Conservation (phyloP, 2,113 vertebrate species). For the Ailuropoda melanoleuca region DNA sequence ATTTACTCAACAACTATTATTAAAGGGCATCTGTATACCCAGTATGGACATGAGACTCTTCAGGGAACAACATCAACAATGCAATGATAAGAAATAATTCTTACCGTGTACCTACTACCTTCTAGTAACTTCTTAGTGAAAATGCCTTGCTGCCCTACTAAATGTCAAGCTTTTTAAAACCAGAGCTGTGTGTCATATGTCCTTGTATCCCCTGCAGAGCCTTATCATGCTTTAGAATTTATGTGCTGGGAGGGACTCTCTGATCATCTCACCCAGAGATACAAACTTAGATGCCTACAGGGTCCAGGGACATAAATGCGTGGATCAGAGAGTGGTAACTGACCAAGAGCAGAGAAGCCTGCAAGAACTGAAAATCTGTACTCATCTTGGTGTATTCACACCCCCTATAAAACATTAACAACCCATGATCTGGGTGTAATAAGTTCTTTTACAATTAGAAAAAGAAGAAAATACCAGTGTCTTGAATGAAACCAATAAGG, state of each 20-base stretch:
- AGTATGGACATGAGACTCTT: neutral
- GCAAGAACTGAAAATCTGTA: neutral
- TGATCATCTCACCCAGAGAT: neutral
- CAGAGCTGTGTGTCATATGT: neutral
- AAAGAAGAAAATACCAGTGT: neutral
- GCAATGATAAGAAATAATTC: neutral
- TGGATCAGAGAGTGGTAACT: neutral
- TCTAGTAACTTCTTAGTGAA: neutral
- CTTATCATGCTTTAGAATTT: neutral
- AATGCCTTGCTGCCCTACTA: neutral
- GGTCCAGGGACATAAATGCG: neutral
- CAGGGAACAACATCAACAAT: neutral
- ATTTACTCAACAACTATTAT: neutral
- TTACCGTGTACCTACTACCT: neutral
- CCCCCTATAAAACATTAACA: neutral
- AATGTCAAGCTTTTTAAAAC: neutral
- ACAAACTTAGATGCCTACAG: neutral
- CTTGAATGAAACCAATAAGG: neutral
- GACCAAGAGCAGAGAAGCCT: neutral
- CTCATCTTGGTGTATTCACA: neutral
- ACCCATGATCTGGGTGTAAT: neutral
- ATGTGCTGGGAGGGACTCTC: neutral
- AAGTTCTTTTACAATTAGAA: neutral
- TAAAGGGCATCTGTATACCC: neutral
- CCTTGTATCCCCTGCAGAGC: neutral